Base-by-base conservation (phyloP, 2,797 vertebrate species). In the Malacoctenus gilli region DNA sequence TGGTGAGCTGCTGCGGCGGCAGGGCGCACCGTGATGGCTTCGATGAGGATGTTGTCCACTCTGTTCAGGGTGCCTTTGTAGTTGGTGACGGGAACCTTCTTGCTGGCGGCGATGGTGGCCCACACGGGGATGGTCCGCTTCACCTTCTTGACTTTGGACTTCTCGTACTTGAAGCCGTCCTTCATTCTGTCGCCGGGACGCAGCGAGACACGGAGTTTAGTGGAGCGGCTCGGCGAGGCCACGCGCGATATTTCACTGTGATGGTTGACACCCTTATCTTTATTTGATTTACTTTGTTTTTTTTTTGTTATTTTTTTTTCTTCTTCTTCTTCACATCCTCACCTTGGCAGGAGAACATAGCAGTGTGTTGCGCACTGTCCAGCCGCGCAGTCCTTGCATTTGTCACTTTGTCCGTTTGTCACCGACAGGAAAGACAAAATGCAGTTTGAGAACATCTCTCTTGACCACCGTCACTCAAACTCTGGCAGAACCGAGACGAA, bases 101-200 rank as follows among this genome's bases (percentile, higher is more conserved):
- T 96, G 88, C 89, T 94, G 63, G 92, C 89, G 5, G 94, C 89
- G 59, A 99, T 86, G 1, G 94, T 96, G n/a, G 97, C 97, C 97
- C 97, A 99, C 0, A 94, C 92, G 13, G 97, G 97, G 79, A 99
- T 96, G 23, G 94, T 97, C 89, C 93, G 92, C 77, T 96, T 99
- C 88, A 98, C 92, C 79, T 97, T 99, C 91, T 96, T 98, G 76
- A 86, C 91, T 87, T 98, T 98, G 82, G 95, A 91, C 59, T 91
- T 90, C 59, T 91, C 85, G 49, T 85, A 82, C 77, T 90, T 90
- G 86, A 83, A 82, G 28, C 91, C 94, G 41, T 98, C 96, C 63
- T 93, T 94, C 59, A 92, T 86, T 79, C 92, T 94, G 87, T 28
- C 25, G 25, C 25, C 25, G 25, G 25, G 25, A 28, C 6, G 75